Evolutionary conservation across 2,113 vertebrate genomes (phyloP), one percentile per base, ranked within the genome.

Genomic region (Quiscalus mexicanus): DNA sequence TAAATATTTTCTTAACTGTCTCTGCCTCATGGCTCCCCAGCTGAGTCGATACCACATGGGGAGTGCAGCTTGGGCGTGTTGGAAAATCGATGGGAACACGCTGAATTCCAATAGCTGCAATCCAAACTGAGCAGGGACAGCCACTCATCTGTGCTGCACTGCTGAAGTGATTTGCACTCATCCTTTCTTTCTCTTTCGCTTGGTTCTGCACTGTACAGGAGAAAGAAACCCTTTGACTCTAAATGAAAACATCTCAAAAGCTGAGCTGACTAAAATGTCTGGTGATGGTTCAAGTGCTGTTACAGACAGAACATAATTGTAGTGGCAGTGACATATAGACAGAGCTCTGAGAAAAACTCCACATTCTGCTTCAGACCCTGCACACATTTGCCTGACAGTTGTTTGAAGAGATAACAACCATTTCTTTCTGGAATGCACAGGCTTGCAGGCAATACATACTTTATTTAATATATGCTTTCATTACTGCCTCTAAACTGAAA

Each of bases 1-100:
- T 94, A 88, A 95, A 94, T 93, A 49, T 94, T 93, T 92, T 76
- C 96, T 95, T 90, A 87, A 78, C 92, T 90, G 87, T 89, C 93
- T 92, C 76, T 96, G 92, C 95, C 83, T 77, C 69, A 27, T 87
- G 84, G 94, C 70, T 93, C 80, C 79, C 64, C 45, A 75, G 24
- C 30, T 12, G 84, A 65, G 92, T 97, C 91, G 10, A 96, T 97
- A 95, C 13, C 65, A 25, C 50, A 55, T 9, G 1, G 31, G 39
- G 55, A 87, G 25, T 5, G 60, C 4, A 52, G 93, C 78, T 52
- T 33, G 90, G 16, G 39, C 39, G 23, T 3, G 4, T 60, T 1
- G 56, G 73, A 90, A 83, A 78, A 96, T 87, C 37, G 42, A 90
- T 77, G 42, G 39, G 62, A 18, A 4, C 37, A 6, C 31, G 35